Evolutionary conservation across 2,888 invertebrate genomes (phyloP), one percentile per base, ranked within the genome.

Genomic region (Chydorus sphaericus): DNA sequence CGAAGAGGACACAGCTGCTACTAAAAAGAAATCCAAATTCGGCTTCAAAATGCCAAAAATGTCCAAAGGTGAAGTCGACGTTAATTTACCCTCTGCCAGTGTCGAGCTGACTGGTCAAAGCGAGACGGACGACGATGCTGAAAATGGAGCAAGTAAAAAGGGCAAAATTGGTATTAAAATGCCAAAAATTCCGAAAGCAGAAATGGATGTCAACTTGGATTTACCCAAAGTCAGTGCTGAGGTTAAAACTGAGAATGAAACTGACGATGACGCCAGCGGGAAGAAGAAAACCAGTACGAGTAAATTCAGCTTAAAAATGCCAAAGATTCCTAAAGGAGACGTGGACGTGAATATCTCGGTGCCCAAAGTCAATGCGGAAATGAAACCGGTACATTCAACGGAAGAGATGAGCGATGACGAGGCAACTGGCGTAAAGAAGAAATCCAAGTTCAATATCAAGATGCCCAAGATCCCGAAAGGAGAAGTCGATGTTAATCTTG

Each of bases 391-490:
- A n/a, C n/a, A n/a, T n/a, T n/a, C n/a, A n/a, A n/a, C n/a, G n/a
- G n/a, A n/a, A n/a, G n/a, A n/a, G n/a, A n/a, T n/a, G n/a, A n/a
- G 16, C 8, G 39, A 39, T 39, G 8, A 39, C 39, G 39, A n/a
- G 20, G 39, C 39, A 18, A 18, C 39, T 39, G 7, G 8, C n/a
- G 7, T 7, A 3, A 33, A 18, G 10, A 52, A 52, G 52, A 52
- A 52, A 7, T 20, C 31, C 18, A 52, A 52, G 36, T 52, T 52
- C 26, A 18, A 16, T 3, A 18, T 52, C 16, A 52, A 52, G 36
- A 33, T 30, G 20, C 52, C 52, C 11, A 16, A 4, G 14, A 11
- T 49, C 3, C 18, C 30, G 3, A 14, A 18, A 33, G 33, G 33
- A 18, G 33, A 52, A 20, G 1, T 33, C 8, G 36, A 52, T 18